Evolutionary conservation across 1,140 invertebrate species (phyloP), one percentile per base, ranked within the genome.

Genomic region (Adoxophyes honmai): DNA sequence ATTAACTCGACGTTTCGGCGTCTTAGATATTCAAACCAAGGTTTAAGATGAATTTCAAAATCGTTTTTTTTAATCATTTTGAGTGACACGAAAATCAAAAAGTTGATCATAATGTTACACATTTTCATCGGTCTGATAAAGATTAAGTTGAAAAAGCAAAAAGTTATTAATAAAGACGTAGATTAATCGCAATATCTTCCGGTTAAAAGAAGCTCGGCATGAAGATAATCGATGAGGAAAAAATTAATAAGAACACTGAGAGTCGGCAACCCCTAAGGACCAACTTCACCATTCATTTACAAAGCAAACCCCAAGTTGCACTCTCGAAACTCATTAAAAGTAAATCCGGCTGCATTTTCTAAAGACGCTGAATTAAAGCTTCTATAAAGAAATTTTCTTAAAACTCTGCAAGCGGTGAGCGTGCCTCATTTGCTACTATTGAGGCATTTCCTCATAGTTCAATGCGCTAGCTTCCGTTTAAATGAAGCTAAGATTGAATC

Each of bases 251-350:
- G 18, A 15, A 44, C 18, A 9, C 39, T 21, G 39, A 8, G 39
- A 77, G 64, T 70, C 60, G 37, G 64, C 42, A 61, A 64, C 58
- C 54, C 62, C 59, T 52, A 62, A 65, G 58, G 61, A 69, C 68
- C 66, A 76, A 78, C 73, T 78, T 70, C 64, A 67, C 73, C 68
- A 83, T 82, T 82, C 68, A 81, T 84, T 81, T 73, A 74, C 73
- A 77, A 80, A 84, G 75, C 81, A 84, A 84, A 82, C 80, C 79
- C 69, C 75, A 82, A 83, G 71, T 84, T 75, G 75, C 78, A 76
- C 74, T 73, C 79, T 81, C 74, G 74, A 81, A 86, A 86, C 79
- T 86, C 83, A 84, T 86, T 86, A 86, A 86, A 86, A 86, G 78
- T 84, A 86, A 86, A 86, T 86, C 80, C 75, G 73, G 73, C 66